phyloP scores from a whole-genome alignment of 1,140 invertebrate species.

The Ganaspis sp. region DNA sequence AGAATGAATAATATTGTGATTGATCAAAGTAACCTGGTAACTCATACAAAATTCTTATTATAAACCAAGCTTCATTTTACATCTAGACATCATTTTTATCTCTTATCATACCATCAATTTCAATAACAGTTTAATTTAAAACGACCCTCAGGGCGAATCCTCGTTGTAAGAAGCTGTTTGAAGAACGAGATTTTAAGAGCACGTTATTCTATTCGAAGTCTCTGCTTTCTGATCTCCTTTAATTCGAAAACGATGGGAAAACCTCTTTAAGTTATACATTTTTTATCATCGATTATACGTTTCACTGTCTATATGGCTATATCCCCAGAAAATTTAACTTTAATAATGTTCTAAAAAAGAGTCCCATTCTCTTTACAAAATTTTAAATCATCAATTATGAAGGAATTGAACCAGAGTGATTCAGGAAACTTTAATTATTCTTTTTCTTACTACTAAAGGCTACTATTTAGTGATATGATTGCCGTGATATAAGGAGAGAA shows the following conservation, averaged over 20 bases:
- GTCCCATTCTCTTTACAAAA: neutral
- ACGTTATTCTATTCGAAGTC: neutral
- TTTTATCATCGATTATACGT: neutral
- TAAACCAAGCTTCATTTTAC: neutral
- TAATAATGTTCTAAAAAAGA: neutral
- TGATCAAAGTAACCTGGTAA: neutral
- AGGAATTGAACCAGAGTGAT: too few relatives aligned
- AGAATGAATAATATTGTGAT: neutral
- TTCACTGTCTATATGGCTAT: neutral
- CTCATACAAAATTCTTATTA: neutral
- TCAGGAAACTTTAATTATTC: too few relatives aligned
- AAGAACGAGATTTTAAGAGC: conserved; percentile 25
- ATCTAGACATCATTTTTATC: conserved; percentile 11
- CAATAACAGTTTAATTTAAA: conserved; percentile 26
- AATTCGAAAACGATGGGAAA: conserved; percentile 5
- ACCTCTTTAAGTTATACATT: neutral
- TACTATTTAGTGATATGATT: too few relatives aligned
- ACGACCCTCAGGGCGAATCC: neutral
- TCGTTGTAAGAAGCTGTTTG: conserved; percentile 4
- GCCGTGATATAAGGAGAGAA: too few relatives aligned
- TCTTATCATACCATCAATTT: neutral
- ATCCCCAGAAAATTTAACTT: neutral
- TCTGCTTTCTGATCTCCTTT: neutral
- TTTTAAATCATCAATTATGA: too few relatives aligned
- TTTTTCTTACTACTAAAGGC: too few relatives aligned